These are phyloP conservation scores for Hemibagrus wyckioides DNA, from an alignment of 2,113 vertebrate species.

Conservation along the genomic window DNA sequence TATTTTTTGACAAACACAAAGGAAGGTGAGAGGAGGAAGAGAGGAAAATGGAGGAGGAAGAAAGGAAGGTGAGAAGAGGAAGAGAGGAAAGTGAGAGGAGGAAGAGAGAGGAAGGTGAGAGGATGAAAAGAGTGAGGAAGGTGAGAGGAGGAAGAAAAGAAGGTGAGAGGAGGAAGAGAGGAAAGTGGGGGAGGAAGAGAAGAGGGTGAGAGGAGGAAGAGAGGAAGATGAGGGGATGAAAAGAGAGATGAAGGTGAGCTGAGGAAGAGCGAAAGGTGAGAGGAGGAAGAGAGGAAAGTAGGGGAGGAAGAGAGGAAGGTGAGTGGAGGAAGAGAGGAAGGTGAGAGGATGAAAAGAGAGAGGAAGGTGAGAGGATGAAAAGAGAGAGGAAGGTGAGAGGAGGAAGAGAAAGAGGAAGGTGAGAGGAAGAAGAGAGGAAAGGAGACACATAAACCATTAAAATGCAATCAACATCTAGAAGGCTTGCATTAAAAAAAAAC, in stretches of 20 bases:
- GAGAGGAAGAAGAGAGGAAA: background rate
- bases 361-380: slow-evolving; percentile 52
- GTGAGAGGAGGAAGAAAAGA: too few relatives aligned
- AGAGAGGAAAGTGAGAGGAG: too few relatives aligned
- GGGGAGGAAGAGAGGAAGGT: too few relatives aligned
- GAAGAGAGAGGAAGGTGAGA: slow-evolving; percentile 43
- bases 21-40: slow-evolving; percentile 23
- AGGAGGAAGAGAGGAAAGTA: background rate
- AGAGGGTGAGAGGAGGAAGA: slow-evolving; percentile 8
- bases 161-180: slow-evolving; percentile 3
- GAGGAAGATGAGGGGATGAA: too few relatives aligned
- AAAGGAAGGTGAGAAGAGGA: slow-evolving; percentile 43
- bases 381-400: slow-evolving; percentile 26
- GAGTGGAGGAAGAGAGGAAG: background rate
- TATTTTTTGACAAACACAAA: too few relatives aligned
- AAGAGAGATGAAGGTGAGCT: slow-evolving; percentile 39
- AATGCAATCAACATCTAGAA: background rate
- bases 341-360: too few relatives aligned
- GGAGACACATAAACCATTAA: slow-evolving; percentile 14
- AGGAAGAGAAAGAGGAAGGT: slow-evolving; percentile 2
- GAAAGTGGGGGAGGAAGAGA: too few relatives aligned
- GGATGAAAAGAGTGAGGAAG: background rate
- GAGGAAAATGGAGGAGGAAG: too few relatives aligned
- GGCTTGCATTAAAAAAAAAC: background rate
- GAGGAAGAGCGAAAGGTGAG: background rate